phyloP scores from a whole-genome alignment of 2,888 invertebrate species.

The Drosophila anomalipes region DNA sequence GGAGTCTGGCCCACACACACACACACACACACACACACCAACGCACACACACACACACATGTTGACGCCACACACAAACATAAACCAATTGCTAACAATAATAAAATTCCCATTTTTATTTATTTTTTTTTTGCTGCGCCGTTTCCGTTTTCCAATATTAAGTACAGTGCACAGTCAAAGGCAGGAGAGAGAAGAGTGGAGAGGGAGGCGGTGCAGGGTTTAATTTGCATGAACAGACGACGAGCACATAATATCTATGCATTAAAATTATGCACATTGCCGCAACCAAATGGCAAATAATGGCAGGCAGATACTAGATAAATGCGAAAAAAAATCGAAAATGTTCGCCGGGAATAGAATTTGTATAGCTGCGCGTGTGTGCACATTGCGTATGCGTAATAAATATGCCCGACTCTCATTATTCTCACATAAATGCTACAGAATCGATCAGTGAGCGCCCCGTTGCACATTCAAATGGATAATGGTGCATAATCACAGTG shows the following conservation, averaged over 20 bases:
- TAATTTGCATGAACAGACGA: conserved; percentile 73
- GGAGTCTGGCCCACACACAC: conserved; percentile 56
- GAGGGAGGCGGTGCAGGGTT: neutral
- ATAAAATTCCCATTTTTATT: conserved; percentile 59
- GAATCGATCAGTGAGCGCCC: conserved; percentile 62
- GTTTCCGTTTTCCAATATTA: conserved; percentile 71
- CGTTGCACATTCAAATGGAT: conserved; percentile 34
- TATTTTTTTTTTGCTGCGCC: conserved; percentile 45
- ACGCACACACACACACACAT: conserved; percentile 18
- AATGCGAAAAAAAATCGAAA: conserved; percentile 59
- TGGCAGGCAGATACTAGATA: conserved; percentile 60
- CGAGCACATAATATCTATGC: conserved; percentile 74
- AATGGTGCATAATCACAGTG: conserved; percentile 32
- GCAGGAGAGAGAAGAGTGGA: neutral
- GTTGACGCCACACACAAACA: conserved; percentile 4
- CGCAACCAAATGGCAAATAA: conserved; percentile 58
- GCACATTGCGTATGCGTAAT: conserved; percentile 72
- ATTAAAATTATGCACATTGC: conserved; percentile 72
- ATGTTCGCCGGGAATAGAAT: conserved; percentile 20
- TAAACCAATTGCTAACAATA: conserved; percentile 73
- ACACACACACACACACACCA: conserved; percentile 27
- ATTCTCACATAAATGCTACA: conserved; percentile 68
- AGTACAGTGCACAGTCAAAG: conserved; percentile 37
- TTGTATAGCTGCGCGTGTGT: conserved; percentile 33
- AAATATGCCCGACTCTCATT: conserved; percentile 59